Percentiles rank a stretch among this genome's conserved stretches.
phyloP scores from a whole-genome alignment of 2,888 invertebrate genomes.

The Sinodicranocentrus sp. region DNA sequence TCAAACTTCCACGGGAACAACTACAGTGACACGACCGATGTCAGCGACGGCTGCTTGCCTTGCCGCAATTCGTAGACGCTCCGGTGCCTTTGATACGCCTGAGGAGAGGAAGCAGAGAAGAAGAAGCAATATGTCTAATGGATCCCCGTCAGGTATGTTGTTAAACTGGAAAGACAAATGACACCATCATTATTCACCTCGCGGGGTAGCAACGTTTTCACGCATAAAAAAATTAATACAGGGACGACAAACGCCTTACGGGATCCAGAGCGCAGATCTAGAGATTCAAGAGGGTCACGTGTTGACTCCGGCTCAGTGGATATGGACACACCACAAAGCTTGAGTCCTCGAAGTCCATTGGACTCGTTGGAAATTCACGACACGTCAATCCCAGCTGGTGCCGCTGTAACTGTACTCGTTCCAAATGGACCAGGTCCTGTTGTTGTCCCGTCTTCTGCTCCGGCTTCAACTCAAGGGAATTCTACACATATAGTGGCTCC shows the following conservation, averaged over 20 bases:
- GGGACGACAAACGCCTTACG: constrained; percentile 72
- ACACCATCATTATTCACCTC: too few species aligned
- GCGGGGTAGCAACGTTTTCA: too few species aligned
- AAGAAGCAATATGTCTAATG: constrained; percentile 74
- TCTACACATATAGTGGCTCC: constrained; percentile 8
- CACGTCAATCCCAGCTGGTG: constrained; percentile 73
- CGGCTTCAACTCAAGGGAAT: constrained; percentile 8
- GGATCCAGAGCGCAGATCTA: constrained; percentile 71
- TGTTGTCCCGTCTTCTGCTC: background rate
- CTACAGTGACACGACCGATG: constrained; percentile 71
- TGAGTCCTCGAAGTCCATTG: constrained; percentile 78
- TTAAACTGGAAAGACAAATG: too few species aligned
- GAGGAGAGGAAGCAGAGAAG: constrained; percentile 74
- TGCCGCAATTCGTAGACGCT: constrained; percentile 75
- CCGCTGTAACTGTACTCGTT: constrained; percentile 61
- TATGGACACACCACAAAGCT: constrained; percentile 78
- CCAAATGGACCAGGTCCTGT: constrained; percentile 42
- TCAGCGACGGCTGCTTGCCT: constrained; percentile 76
- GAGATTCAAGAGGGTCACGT: constrained; percentile 77
- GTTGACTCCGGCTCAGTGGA: constrained; percentile 79
- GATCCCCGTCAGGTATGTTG: constrained; percentile 74
- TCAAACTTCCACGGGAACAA: constrained; percentile 58
- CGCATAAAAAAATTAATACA: constrained; percentile 35
- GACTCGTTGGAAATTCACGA: constrained; percentile 76
- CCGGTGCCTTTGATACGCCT: constrained; percentile 76